Percentiles rank a stretch among this genome's conserved stretches.
Evolutionary conservation across 2,888 invertebrate genomes (phyloP).

Genomic region (Furcula furcula): DNA sequence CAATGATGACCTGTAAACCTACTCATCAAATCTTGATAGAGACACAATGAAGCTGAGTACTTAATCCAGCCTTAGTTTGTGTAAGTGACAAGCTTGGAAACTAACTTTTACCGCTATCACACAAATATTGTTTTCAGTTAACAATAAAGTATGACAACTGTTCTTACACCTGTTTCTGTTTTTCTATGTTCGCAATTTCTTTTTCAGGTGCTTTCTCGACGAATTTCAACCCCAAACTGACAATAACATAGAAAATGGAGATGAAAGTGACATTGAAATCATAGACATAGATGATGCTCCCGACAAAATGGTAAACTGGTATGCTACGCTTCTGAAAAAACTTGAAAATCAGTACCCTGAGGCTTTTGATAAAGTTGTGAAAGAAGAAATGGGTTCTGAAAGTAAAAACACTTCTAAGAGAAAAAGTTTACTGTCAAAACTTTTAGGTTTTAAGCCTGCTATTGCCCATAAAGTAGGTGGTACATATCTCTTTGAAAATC

Average conservation of each 20-base stretch:
- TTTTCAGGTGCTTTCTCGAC: constrained; percentile 73
- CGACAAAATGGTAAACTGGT: constrained; percentile 74
- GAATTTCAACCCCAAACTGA: constrained; percentile 38
- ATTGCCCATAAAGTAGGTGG: constrained; percentile 76
- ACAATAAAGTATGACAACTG: too few relatives aligned
- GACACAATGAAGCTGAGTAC: too few relatives aligned
- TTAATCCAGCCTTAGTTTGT: too few relatives aligned
- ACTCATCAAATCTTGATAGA: too few relatives aligned
- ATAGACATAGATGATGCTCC: constrained; percentile 60
- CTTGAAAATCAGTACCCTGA: constrained; percentile 87
- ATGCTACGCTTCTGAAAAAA: constrained; percentile 77
- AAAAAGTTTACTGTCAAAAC: constrained; percentile 60
- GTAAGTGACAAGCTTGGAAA: too few relatives aligned
- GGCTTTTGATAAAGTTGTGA: constrained; percentile 86
- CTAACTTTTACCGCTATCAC: too few relatives aligned
- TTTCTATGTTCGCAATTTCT: background rate
- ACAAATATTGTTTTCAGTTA: too few relatives aligned
- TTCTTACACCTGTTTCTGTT: too few relatives aligned
- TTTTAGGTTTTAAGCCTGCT: constrained; percentile 79
- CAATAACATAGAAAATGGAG: constrained; percentile 34
- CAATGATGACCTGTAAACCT: too few relatives aligned
- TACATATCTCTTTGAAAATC: constrained; percentile 83
- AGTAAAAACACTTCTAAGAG: constrained; percentile 47
- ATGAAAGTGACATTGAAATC: constrained; percentile 72
- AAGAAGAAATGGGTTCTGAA: constrained; percentile 72